Evolutionary conservation across 2,113 vertebrate species (phyloP).

Genomic region (Gambusia affinis): DNA sequence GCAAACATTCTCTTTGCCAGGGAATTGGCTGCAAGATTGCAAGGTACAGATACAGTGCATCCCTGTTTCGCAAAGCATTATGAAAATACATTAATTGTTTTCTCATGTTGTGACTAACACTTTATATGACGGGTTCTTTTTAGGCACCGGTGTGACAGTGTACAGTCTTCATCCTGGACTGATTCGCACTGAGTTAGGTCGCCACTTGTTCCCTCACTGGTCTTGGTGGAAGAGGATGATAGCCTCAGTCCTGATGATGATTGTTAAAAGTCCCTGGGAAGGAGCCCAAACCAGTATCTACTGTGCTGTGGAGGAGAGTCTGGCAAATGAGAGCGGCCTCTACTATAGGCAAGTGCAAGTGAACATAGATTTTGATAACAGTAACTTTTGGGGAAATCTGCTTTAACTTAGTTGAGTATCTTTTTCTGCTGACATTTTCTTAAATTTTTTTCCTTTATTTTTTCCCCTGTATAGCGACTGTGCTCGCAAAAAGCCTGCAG

Average conservation of each 20-base stretch:
- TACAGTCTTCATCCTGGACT: conserved; percentile 81
- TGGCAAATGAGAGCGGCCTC: conserved; percentile 65
- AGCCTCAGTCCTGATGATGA: not conserved
- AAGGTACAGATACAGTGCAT: conserved; percentile 47
- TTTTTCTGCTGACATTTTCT: not conserved
- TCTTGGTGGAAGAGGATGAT: conserved; percentile 63
- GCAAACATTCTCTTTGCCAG: conserved; percentile 78
- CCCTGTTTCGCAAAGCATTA: not conserved
- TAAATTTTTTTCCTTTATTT: not conserved
- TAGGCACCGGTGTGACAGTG: conserved; percentile 73
- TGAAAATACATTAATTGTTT: not conserved
- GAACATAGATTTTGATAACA: not conserved
- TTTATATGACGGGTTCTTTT: conserved; percentile 10
- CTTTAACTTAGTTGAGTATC: not conserved
- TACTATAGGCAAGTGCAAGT: conserved; percentile 77
- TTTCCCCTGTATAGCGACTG: conserved; percentile 71
- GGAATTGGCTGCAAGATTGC: conserved; percentile 73
- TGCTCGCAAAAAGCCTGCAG: conserved; percentile 60
- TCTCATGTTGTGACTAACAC: not conserved
- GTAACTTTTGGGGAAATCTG: not conserved
- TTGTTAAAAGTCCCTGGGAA: conserved; percentile 72
- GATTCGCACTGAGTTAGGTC: conserved; percentile 73
- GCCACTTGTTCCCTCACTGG: conserved; percentile 53
- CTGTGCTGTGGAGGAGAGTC: conserved; percentile 76
- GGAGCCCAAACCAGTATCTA: conserved; percentile 79